Evolutionary conservation across 2,113 vertebrate genomes (phyloP).

Genomic region (Scomber scombrus): DNA sequence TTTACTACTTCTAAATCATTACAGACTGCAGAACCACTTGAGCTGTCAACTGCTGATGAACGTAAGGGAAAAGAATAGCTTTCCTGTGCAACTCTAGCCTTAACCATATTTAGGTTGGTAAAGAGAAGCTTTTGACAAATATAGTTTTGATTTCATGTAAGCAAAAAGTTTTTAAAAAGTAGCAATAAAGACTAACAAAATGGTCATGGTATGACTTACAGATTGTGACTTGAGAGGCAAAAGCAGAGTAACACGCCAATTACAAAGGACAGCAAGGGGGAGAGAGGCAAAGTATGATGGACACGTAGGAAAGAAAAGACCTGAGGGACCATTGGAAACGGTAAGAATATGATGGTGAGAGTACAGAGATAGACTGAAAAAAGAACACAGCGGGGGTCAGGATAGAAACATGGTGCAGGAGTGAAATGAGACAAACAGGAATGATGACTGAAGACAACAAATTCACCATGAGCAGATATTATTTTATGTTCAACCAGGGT

Average conservation of each 20-base stretch:
- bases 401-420: not conserved
- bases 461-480: not conserved
- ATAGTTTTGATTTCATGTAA: too few species aligned
- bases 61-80: too few species aligned
- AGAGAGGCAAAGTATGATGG: not conserved
- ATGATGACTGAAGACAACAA: not conserved
- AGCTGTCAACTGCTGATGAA: too few species aligned
- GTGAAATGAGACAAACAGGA: not conserved
- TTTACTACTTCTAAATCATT: too few species aligned
- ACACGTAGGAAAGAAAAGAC: not conserved
- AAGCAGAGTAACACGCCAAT: not conserved
- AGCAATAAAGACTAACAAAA: too few species aligned
- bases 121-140: too few species aligned
- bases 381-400: not conserved
- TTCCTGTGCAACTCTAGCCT: too few species aligned
- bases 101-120: too few species aligned
- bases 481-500: not conserved
- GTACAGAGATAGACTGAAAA: slow-evolving; percentile 2
- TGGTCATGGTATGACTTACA: not conserved
- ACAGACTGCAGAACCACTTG: too few species aligned
- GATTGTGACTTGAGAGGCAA: not conserved
- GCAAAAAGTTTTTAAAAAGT: too few species aligned
- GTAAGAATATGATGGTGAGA: not conserved
- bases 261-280: not conserved
- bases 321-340: not conserved